Evolutionary conservation across 2,797 vertebrate genomes (phyloP).

Genomic region (Serranus cabrilla): DNA sequence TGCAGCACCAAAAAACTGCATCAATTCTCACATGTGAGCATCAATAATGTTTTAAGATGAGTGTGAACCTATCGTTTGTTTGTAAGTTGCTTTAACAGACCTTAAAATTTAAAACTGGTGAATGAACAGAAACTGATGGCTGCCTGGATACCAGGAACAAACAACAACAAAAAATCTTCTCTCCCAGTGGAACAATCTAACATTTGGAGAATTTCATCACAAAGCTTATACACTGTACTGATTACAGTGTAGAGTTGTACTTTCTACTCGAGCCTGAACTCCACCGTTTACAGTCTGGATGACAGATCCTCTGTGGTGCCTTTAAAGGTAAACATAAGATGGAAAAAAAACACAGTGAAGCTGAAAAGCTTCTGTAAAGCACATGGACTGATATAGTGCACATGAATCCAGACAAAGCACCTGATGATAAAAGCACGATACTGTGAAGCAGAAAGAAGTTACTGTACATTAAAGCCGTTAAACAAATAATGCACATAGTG

Average conservation of each 20-base stretch:
- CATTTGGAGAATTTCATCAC: background rate
- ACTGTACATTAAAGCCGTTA: conserved; percentile 3
- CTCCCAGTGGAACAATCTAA: conserved; percentile 11
- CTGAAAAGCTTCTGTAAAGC: conserved; percentile 35
- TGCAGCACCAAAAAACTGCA: background rate
- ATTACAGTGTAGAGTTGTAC: background rate
- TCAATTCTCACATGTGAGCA: background rate
- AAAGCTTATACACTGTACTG: conserved; percentile 1
- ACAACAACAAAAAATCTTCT: background rate
- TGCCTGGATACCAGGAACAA: background rate
- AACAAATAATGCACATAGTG: conserved; percentile 39
- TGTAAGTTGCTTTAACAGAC: no score
- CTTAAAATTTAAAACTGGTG: background rate
- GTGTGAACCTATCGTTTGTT: background rate
- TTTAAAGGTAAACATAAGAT: conserved; percentile 41
- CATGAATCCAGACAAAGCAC: conserved; percentile 32
- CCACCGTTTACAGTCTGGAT: conserved; percentile 16
- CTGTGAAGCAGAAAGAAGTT: background rate
- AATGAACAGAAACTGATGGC: conserved; percentile 12
- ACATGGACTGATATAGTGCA: conserved; percentile 32
- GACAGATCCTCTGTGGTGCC: conserved; percentile 11
- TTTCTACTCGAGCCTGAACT: conserved; percentile 1
- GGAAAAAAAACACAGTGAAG: conserved; percentile 16
- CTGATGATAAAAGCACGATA: conserved; percentile 16
- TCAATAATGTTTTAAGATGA: background rate